Base-by-base conservation (phyloP, 64 coral and sea anemone species). In the Orbicella faveolata region DNA sequence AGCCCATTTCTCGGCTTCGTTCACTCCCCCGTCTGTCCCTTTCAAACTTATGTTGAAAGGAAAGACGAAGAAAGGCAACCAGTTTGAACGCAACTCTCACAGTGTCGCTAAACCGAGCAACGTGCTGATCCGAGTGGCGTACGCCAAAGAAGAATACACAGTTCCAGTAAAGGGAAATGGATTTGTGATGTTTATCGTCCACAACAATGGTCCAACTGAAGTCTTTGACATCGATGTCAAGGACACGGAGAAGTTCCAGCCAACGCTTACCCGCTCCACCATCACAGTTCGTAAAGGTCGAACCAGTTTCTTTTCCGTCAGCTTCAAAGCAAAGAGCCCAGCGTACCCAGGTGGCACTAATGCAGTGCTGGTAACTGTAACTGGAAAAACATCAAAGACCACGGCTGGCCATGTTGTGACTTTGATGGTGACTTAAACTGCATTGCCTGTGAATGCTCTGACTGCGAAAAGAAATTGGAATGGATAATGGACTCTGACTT, bases 1-100 rank as follows among this genome's bases (percentile, higher is more conserved):
- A 3, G 81, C 36, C 0, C 90, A 83, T 83, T 92, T 84, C 37
- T 61, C 83, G 21, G 79, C 83, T 20, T 76, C 67, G 30, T 92
- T 92, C 34, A 19, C 41, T 18, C 70, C 90, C 18, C 90, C 88
- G 10, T 77, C 73, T 0, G 59, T 18, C 20, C 81, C 70, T 17
- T 92, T 91, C n/a, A 76, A 67, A 63, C 34, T 91, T 10, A 23
- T 36, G 76, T 33, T 91, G 23, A 66, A 69, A 66, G 90, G 90
- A 0, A 30, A 83, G 75, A 92, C 90, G 12, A 75, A 75, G 76
- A 74, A 73, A 34, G 79, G 79, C 19, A 67, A 48, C 73, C 3
- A 52, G 15, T 92, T 92, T 65, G 73, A 76, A 34, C 80, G 90
- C 21, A 75, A 52, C 18, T 92, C 90, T 4, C 19, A 36, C 14